Evolutionary conservation across 2,113 vertebrate species (phyloP), one percentile per base, ranked within the genome.

Genomic region (Oncorhynchus gorbuscha): DNA sequence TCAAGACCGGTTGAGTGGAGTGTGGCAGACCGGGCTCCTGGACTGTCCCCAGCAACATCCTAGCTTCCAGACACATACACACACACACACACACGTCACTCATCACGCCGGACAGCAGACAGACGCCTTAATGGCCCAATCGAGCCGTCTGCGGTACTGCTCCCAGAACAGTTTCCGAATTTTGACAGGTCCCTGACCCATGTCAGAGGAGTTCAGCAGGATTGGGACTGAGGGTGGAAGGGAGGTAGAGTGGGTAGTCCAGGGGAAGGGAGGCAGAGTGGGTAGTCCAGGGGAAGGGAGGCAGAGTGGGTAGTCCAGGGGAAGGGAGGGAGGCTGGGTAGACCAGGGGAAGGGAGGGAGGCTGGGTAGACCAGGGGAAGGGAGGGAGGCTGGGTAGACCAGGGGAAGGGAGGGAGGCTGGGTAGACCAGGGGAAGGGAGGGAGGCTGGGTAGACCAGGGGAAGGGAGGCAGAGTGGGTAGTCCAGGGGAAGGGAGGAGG

Each of bases 161-260:
- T 83, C 89, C 88, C 89, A 89, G 86, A 82, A 86, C 79, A 76
- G 85, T 88, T 89, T 91, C 88, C 83, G 84, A 89, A 81, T 90
- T 90, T 88, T 90, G 89, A 92, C 91, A 90, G 86, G 85, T 88
- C 83, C 84, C 82, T 90, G 88, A 91, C 88, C 89, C 83, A 61
- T 74, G 74, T 89, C 88, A 90, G 85, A 89, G 76, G 74, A 55
- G 86, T 90, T 91, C 85, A 90, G 76, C 83, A 84, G 76, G 75
- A 81, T 66, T 81, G 80, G 76, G 83, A 77, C 78, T 72, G 35
- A 71, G 75, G 73, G 30, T 80, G 72, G 49, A 51, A 39, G 35
- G 35, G 35, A 39, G 71, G 35, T 14, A 30, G 5, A 74, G 32
- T 28, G 22, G 12, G 65, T 68, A 28, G 5, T 2, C 39, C 39